Evolutionary conservation across 2,888 invertebrate species (phyloP).

Genomic region (Clepsis dumicolana): DNA sequence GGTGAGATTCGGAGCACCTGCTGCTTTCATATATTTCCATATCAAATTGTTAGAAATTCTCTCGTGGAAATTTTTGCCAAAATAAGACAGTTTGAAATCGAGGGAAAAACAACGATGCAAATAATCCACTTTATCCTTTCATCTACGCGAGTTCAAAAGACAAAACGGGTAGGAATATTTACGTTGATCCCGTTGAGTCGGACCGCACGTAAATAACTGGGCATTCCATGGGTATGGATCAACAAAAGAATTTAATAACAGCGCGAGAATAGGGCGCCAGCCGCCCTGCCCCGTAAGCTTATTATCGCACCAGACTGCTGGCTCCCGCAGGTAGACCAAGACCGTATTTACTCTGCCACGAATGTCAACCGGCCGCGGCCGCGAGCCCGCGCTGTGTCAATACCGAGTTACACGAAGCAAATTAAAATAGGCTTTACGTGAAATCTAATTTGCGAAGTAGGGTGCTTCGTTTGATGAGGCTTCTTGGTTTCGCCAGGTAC

Average conservation of each 20-base stretch:
- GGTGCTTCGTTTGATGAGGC: constrained; percentile 70
- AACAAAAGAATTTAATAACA: constrained; percentile 85
- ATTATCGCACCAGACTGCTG: constrained; percentile 70
- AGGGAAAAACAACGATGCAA: constrained; percentile 57
- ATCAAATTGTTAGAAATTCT: constrained; percentile 61
- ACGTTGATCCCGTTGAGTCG: constrained; percentile 72
- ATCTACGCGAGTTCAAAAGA: constrained; percentile 71
- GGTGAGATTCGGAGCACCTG: constrained; percentile 68
- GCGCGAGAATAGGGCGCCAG: constrained; percentile 65
- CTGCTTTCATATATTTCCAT: constrained; percentile 60
- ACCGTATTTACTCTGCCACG: constrained; percentile 75
- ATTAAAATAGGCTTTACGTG: constrained; percentile 85
- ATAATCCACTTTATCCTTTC: constrained; percentile 68
- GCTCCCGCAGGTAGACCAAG: constrained; percentile 56
- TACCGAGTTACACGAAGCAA: constrained; percentile 75
- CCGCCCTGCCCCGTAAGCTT: constrained; percentile 75
- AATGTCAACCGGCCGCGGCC: constrained; percentile 73
- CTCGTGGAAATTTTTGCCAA: constrained; percentile 48
- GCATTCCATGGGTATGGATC: constrained; percentile 66
- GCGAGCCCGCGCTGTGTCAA: constrained; percentile 65
- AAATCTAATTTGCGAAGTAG: constrained; percentile 84
- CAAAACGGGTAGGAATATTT: constrained; percentile 65
- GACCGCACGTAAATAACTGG: constrained; percentile 75
- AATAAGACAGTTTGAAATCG: constrained; percentile 44
- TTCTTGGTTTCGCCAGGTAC: constrained; percentile 53